Percentiles rank a stretch among this genome's conserved stretches.
These are phyloP conservation scores for Cephalopachus bancanus DNA, from an alignment of 2,797 vertebrate genomes.

Conservation along the genomic window DNA sequence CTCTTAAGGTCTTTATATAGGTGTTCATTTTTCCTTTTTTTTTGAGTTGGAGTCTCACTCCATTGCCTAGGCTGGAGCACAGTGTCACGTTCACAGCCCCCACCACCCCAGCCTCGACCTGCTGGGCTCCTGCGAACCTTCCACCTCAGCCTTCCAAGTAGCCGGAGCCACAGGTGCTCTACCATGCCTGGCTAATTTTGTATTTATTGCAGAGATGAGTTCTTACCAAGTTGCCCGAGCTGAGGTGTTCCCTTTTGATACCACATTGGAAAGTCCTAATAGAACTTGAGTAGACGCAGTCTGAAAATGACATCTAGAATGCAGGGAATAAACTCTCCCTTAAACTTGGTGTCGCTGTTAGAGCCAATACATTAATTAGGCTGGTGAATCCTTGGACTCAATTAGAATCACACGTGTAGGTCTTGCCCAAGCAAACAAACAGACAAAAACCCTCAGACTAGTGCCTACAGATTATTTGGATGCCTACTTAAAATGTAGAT, in stretches of 20 bases:
- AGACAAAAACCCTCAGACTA: background rate
- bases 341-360: background rate
- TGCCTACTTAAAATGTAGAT: background rate
- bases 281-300: background rate
- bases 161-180: no score
- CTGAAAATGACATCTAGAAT: background rate
- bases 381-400: background rate
- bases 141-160: no score
- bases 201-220: no score
- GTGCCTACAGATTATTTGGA: background rate
- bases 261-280: background rate
- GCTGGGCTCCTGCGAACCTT: no score
- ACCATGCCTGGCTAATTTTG: no score
- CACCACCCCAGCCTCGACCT: no score
- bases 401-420: background rate
- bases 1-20: slow-evolving; percentile 22
- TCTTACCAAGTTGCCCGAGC: no score
- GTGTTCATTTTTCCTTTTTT: background rate
- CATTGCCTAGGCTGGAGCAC: no score
- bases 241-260: no score
- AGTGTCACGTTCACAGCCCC: no score
- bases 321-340: background rate
- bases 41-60: background rate
- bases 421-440: background rate
- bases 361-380: background rate